A percentile compares a stretch with the other conserved stretches of the same genome.
Evolutionary conservation across 2,797 vertebrate genomes (phyloP).

Genomic region (Cossypha dichroa): DNA sequence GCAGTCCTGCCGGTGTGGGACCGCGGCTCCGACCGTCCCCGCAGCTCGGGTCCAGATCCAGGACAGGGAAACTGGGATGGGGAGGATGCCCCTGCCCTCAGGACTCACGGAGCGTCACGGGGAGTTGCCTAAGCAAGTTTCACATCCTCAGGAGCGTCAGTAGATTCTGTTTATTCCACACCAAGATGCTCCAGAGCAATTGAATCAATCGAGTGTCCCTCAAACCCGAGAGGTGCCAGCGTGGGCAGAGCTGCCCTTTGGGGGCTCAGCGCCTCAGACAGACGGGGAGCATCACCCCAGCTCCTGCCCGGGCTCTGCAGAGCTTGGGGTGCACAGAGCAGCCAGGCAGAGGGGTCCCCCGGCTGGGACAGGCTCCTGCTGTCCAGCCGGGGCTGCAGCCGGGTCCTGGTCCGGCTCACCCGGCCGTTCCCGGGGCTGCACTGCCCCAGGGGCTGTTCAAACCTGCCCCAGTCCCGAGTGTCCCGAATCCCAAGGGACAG

Average conservation of each 20-base stretch:
- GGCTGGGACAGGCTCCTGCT: background rate
- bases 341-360: rapidly evolving
- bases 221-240: rapidly evolving
- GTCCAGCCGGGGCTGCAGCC: background rate
- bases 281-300: background rate
- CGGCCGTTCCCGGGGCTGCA: rapidly evolving
- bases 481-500: rapidly evolving
- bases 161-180: background rate
- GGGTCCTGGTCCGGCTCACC: background rate
- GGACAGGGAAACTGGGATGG: background rate
- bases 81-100: background rate
- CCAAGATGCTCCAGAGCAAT: background rate
- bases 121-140: background rate
- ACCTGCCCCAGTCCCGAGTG: rapidly evolving
- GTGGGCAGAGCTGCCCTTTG: background rate
- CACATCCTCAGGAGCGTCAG: background rate
- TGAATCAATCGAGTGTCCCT: background rate
- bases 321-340: background rate
- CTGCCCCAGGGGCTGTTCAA: background rate
- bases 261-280: background rate
- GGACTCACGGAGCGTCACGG: rapidly evolving
- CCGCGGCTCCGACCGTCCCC: rapidly evolving
- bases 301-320: background rate
- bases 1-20: too few relatives aligned
- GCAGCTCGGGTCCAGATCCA: rapidly evolving